Evolutionary conservation across 2,888 invertebrate genomes (phyloP), one percentile per base, ranked within the genome.

Genomic region (Amphipoea oculea): DNA sequence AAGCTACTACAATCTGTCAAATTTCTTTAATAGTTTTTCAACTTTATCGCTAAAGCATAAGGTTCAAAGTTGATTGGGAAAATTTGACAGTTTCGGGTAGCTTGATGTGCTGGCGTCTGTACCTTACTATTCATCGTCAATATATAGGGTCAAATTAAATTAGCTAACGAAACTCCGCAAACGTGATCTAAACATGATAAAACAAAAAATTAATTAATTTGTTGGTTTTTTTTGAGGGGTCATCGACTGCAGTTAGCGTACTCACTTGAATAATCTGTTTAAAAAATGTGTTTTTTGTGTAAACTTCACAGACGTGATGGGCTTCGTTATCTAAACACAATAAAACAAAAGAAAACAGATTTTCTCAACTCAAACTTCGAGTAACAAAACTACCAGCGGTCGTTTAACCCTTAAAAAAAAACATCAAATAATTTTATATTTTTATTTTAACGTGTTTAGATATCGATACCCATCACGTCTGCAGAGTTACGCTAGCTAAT

Each of bases 121-220:
- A 70, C 60, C 71, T 42, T 65, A 65, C 65, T 57, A 60, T 71
- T 62, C n/a, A 75, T 54, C n/a, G 36, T 9, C 66, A 40, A 11
- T 40, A 3, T 11, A 29, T 29, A 29, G 4, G 57, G 57, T 57
- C 23, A 57, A 57, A 54, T 23, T 11, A 1, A 57, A 57, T 11
- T 57, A 57, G 9, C 23, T 23, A 23, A 23, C 57, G 23, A 23
- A 57, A 57, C 57, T 57, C 57, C 57, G 23, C 4, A 57, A 57
- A 23, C 9, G 9, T 57, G 9, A 23, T 23, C 57, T 57, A 57
- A 57, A 11, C 7, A 9, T 57, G 57, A 57, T n/a, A 11, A 57
- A 57, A 57, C 23, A n/a, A 57, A 57, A 57, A n/a, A 57, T 4
- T 0, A 11, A 23, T 57, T 23, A 3, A 9, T 57, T 23, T 23